Evolutionary conservation across 2,797 vertebrate species (phyloP).

Genomic region (Morelia viridis): DNA sequence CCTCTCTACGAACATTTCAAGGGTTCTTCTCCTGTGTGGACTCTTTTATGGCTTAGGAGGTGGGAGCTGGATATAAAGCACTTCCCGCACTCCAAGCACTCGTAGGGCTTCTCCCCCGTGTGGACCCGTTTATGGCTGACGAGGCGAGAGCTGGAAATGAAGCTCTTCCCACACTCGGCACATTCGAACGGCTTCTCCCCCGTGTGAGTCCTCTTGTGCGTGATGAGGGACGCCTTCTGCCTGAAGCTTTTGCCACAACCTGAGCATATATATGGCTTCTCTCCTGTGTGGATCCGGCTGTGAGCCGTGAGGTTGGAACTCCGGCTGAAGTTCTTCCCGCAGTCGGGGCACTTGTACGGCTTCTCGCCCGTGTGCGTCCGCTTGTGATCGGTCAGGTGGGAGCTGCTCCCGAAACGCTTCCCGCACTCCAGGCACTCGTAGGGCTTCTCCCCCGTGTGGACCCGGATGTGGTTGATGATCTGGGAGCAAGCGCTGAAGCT

Average conservation of each 20-base stretch:
- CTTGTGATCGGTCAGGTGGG: constrained; percentile 35
- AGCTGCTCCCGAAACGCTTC: constrained; percentile 51
- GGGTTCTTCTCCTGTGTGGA: constrained; percentile 50
- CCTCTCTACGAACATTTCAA: constrained; percentile 57
- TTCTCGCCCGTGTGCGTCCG: constrained; percentile 37
- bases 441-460: constrained; percentile 38
- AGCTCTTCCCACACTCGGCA: constrained; percentile 45
- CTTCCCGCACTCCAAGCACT: constrained; percentile 67
- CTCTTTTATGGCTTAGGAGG: constrained; percentile 42
- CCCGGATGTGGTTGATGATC: constrained; percentile 35
- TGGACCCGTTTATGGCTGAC: constrained; percentile 37
- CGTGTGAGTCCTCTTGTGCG: constrained; percentile 49
- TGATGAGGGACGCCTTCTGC: constrained; percentile 50
- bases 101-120: constrained; percentile 52
- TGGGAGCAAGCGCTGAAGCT: constrained; percentile 38
- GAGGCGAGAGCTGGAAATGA: constrained; percentile 36
- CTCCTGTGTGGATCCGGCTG: constrained; percentile 29
- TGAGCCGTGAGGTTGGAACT: constrained; percentile 22
- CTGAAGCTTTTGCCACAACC: constrained; percentile 56
- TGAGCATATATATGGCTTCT: constrained; percentile 44
- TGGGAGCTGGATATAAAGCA: constrained; percentile 69
- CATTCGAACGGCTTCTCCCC: constrained; percentile 52
- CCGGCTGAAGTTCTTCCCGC: constrained; percentile 40
- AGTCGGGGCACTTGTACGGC: constrained; percentile 38
- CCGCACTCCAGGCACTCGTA: constrained; percentile 32